These are phyloP conservation scores for Puma concolor DNA, from an alignment of 2,113 vertebrate genomes.

Conservation along the genomic window DNA sequence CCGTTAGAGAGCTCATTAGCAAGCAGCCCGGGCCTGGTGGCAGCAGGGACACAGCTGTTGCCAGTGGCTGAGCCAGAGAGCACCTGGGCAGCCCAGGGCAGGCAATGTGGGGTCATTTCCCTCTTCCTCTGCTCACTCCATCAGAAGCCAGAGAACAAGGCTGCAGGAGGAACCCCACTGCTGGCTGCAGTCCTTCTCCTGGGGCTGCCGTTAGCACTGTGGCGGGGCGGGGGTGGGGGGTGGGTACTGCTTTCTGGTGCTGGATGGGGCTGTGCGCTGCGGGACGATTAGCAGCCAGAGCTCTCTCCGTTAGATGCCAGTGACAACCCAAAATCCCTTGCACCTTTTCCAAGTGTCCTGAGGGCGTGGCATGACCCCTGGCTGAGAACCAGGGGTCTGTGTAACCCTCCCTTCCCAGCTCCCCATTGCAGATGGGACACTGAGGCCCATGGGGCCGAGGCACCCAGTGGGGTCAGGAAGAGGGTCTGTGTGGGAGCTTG, in stretches of 20 bases:
- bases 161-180: background rate
- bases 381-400: background rate
- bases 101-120: too few relatives aligned
- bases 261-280: rapidly evolving
- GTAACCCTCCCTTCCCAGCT: background rate
- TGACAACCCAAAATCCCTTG: background rate
- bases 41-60: conserved; percentile 53
- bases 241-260: background rate
- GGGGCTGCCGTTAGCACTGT: background rate
- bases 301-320: background rate
- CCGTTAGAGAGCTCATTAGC: conserved; percentile 33
- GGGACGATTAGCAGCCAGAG: background rate
- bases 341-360: background rate
- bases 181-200: rapidly evolving
- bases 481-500: background rate
- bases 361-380: background rate
- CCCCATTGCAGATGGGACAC: background rate
- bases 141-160: background rate
- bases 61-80: background rate
- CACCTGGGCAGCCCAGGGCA: background rate
- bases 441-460: background rate
- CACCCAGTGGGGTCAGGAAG: rapidly evolving
- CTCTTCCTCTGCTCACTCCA: background rate
- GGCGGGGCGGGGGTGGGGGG: background rate
- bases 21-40: background rate